phyloP scores from a whole-genome alignment of 2,888 invertebrate genomes.

The Pristionchus arcanus region DNA sequence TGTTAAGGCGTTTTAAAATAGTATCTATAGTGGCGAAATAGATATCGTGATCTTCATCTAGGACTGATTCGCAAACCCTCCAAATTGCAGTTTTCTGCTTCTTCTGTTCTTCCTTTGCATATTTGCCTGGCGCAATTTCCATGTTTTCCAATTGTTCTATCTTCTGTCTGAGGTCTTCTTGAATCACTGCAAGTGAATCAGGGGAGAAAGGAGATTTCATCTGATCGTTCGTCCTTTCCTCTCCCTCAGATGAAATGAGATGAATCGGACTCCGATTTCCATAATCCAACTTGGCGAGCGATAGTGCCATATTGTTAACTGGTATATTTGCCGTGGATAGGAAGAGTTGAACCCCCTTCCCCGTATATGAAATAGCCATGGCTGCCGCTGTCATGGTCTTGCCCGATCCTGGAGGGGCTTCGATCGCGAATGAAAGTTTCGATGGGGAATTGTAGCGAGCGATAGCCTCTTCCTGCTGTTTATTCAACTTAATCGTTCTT shows the following conservation, averaged over 20 bases:
- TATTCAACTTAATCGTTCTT: not conserved
- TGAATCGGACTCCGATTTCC: not conserved
- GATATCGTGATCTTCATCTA: not conserved
- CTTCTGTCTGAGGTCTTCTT: not conserved
- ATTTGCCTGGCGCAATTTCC: no score
- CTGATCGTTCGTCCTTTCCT: not conserved
- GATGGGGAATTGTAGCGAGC: not conserved
- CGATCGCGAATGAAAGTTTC: not conserved
- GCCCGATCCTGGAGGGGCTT: slow-evolving; percentile 16
- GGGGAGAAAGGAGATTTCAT: not conserved
- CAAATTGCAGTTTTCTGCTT: no score
- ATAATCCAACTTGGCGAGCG: not conserved
- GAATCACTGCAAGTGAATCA: not conserved
- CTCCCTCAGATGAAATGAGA: not conserved
- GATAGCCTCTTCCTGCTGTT: not conserved
- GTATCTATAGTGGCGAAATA: not conserved
- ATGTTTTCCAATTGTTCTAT: not conserved
- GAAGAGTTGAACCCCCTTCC: not conserved
- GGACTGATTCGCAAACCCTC: not conserved
- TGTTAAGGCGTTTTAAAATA: not conserved
- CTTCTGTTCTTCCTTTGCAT: no score
- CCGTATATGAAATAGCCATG: not conserved
- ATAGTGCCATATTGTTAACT: not conserved
- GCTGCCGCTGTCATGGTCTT: slow-evolving; percentile 27
- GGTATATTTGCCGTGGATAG: not conserved